Percentiles rank a stretch among this genome's conserved stretches.
Conservation (phyloP, 2,113 vertebrate species). For the Zosterops lateralis region DNA sequence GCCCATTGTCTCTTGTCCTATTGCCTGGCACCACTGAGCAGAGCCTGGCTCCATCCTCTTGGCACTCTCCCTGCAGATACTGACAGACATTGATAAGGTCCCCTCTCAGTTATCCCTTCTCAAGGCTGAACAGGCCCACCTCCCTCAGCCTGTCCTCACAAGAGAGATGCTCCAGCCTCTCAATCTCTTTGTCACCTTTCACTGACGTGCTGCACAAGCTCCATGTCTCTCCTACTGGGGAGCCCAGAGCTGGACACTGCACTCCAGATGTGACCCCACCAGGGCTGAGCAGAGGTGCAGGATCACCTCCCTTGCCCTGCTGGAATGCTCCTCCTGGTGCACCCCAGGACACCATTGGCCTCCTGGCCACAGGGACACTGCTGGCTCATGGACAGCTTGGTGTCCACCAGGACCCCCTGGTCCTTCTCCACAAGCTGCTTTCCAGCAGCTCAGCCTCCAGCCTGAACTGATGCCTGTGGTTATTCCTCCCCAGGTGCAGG, state of each 20-base stretch:
- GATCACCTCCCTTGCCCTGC: neutral
- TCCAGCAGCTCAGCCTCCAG: neutral
- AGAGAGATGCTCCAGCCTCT: neutral
- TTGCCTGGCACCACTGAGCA: accelerated
- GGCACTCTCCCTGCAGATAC: neutral
- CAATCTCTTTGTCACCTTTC: neutral
- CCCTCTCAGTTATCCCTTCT: accelerated
- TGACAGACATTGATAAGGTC: neutral
- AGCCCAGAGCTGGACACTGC: neutral
- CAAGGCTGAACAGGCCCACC: neutral
- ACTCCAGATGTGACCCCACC: neutral
- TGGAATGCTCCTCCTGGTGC: neutral
- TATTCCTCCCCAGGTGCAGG: neutral
- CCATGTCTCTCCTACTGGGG: neutral
- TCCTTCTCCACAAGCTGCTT: neutral
- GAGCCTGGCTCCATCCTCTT: neutral
- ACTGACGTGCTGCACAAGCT: neutral
- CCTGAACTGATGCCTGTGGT: neutral
- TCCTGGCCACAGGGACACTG: neutral
- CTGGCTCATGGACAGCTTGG: neutral
- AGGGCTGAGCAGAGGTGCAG: accelerated
- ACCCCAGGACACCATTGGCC: accelerated
- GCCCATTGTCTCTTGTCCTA: neutral
- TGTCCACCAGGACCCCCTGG: accelerated
- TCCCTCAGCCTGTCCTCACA: neutral